phyloP scores from a whole-genome alignment of 2,797 vertebrate genomes.

The Molossus alvarezi region DNA sequence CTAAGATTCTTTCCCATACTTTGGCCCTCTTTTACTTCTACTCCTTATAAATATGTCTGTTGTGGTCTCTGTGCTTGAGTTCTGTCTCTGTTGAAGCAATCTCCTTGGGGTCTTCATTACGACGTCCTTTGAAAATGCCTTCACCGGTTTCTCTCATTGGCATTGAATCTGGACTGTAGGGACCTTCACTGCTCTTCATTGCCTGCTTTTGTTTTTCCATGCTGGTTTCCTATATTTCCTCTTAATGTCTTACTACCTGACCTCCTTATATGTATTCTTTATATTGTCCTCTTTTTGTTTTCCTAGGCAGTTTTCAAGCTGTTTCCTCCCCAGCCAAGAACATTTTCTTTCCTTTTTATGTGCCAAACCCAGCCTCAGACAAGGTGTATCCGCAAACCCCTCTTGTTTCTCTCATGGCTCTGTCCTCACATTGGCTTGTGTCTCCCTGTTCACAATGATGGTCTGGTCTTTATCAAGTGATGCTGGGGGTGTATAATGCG shows the following conservation, averaged over 20 bases:
- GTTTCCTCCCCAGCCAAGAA: slow-evolving; percentile 67
- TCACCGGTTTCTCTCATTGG: neutral
- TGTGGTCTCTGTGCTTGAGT: slow-evolving; percentile 62
- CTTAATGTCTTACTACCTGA: slow-evolving; percentile 65
- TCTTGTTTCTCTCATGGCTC: neutral
- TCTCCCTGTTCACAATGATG: neutral
- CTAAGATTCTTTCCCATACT: slow-evolving; percentile 60
- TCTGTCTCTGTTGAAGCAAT: slow-evolving; percentile 76
- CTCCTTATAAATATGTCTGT: slow-evolving; percentile 25
- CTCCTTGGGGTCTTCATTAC: slow-evolving; percentile 54
- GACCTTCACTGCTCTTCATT: neutral
- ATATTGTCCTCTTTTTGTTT: slow-evolving; percentile 76
- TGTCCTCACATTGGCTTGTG: slow-evolving; percentile 14
- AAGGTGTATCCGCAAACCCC: slow-evolving; percentile 20
- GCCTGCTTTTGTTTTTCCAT: neutral
- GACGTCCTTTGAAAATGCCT: slow-evolving; percentile 46
- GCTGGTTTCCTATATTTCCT: slow-evolving; percentile 50
- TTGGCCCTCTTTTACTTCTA: slow-evolving; percentile 34
- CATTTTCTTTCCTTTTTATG: slow-evolving; percentile 72
- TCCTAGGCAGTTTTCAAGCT: slow-evolving; percentile 71
- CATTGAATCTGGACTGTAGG: neutral
- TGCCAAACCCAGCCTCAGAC: slow-evolving; percentile 66
- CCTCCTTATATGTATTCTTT: slow-evolving; percentile 49
- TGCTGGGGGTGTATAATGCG: neutral
- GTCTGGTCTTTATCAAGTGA: slow-evolving; percentile 9